phyloP scores from a whole-genome alignment of 2,113 vertebrate species.

The Bos javanicus region DNA sequence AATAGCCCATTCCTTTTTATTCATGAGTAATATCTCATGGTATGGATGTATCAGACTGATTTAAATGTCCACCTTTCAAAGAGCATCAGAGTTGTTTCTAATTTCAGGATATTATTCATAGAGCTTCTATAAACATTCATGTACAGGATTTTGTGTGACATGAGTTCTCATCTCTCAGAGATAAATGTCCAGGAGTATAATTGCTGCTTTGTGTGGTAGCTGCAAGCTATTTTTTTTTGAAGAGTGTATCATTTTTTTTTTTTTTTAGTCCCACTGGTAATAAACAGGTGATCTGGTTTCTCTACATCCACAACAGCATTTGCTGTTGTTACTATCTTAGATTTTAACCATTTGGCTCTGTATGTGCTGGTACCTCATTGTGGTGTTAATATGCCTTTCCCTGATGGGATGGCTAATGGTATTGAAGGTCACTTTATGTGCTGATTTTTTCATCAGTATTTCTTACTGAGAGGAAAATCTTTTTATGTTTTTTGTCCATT shows the following conservation, averaged over 20 bases:
- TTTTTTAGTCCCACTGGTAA: neutral
- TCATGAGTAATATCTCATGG: neutral
- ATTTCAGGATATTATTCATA: neutral
- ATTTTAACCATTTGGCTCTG: neutral
- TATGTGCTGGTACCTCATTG: neutral
- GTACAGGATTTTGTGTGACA: neutral
- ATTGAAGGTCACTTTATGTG: neutral
- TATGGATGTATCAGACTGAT: neutral
- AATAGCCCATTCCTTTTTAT: neutral
- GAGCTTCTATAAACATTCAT: neutral
- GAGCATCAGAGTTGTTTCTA: neutral
- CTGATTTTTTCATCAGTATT: neutral
- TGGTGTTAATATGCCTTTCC: neutral
- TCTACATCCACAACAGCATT: neutral
- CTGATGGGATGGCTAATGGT: neutral
- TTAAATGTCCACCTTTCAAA: neutral
- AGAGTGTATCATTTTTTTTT: neutral
- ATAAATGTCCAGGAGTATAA: neutral
- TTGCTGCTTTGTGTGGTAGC: neutral
- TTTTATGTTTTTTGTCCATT: neutral
- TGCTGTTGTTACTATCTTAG: neutral
- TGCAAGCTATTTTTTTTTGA: neutral
- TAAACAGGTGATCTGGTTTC: neutral
- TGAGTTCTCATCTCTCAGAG: neutral
- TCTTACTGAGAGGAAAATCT: neutral